Base-by-base conservation (phyloP, 2,797 vertebrate species). In the Silurus aristotelis region DNA sequence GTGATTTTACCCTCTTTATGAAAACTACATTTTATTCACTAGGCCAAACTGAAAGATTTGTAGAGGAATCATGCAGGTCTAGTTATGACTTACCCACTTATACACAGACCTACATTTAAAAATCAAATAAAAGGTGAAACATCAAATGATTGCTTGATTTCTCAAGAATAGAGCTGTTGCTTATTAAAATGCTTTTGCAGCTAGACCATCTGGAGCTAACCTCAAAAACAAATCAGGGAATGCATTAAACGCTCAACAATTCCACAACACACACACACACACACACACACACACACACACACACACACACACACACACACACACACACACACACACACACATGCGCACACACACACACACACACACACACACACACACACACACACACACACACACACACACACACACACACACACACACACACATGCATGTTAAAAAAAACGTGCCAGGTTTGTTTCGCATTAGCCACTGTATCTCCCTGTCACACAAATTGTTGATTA, bases 181-280 rank as follows among this genome's bases (percentile, higher is more conserved):
- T 64, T 83, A 76, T 66, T 84, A 83, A 48, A 22, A 48, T n/a
- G 12, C 5, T 31, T 82, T 82, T 87, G 27, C 64, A 58, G 48
- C 20, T 70, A 43, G 27, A 71, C 48, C 52, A 78, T 52, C 58
- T 43, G 31, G 25, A 80, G 52, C 27, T 31, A 63, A 31, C 56
- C 14, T 31, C 22, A 55, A 48, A 52, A 80, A 52, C 61, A 63
- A 70, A 80, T 27, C 19, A 67, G 67, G 8, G 55, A 14, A 83
- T n/a, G 31, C 64, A 63, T 83, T 55, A 75, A 64, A 52, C 48
- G 0, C 48, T 52, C 81, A 52, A 7, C 31, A 8, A 38, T 38
- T 0, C 38, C 6, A 70, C 31, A 20, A 38, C 38, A 38, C 43
- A 56, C 76, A 68, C 10, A 31, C 83, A 82, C 70, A 38, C 38